Evolutionary conservation across 2,888 invertebrate genomes (phyloP).

Genomic region (Leucoma salicis): DNA sequence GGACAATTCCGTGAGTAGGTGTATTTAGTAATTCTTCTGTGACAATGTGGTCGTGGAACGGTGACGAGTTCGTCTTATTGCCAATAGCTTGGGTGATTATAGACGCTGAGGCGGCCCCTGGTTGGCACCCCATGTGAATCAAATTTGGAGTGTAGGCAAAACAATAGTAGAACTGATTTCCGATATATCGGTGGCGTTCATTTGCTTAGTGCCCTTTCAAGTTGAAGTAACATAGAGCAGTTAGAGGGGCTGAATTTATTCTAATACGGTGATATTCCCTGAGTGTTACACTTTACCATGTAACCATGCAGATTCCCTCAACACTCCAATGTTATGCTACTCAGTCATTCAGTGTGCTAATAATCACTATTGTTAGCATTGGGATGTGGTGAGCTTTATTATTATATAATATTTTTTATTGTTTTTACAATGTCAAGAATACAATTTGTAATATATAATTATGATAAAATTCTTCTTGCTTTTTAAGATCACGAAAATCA

Average conservation of each 20-base stretch:
- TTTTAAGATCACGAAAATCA: slow-evolving; percentile 52
- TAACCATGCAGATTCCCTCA: slow-evolving; percentile 30
- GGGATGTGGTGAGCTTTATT: slow-evolving; percentile 61
- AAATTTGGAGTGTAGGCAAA: slow-evolving; percentile 59
- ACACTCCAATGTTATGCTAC: slow-evolving; percentile 46
- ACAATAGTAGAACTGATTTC: slow-evolving; percentile 70
- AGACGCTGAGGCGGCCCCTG: slow-evolving; percentile 65
- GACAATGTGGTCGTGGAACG: slow-evolving; percentile 60
- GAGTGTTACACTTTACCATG: slow-evolving; percentile 32
- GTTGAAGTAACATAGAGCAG: slow-evolving; percentile 52
- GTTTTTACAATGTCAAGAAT: slow-evolving; percentile 51
- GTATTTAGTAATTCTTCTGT: slow-evolving; percentile 75
- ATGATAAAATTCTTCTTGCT: slow-evolving; percentile 46
- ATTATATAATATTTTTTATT: slow-evolving; percentile 52
- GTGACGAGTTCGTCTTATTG: slow-evolving; percentile 55
- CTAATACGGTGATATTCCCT: slow-evolving; percentile 62
- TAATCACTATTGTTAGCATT: slow-evolving; percentile 53
- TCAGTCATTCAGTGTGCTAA: slow-evolving; percentile 44
- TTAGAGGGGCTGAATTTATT: slow-evolving; percentile 46
- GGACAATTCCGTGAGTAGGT: slow-evolving; percentile 68
- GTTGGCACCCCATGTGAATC: slow-evolving; percentile 53
- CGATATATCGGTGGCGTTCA: slow-evolving; percentile 76
- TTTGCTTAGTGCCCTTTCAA: slow-evolving; percentile 78
- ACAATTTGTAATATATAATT: slow-evolving; percentile 44
- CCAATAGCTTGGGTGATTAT: slow-evolving; percentile 59